Evolutionary conservation across 2,797 vertebrate species (phyloP).

Genomic region (Rousettus madagascariensis): DNA sequence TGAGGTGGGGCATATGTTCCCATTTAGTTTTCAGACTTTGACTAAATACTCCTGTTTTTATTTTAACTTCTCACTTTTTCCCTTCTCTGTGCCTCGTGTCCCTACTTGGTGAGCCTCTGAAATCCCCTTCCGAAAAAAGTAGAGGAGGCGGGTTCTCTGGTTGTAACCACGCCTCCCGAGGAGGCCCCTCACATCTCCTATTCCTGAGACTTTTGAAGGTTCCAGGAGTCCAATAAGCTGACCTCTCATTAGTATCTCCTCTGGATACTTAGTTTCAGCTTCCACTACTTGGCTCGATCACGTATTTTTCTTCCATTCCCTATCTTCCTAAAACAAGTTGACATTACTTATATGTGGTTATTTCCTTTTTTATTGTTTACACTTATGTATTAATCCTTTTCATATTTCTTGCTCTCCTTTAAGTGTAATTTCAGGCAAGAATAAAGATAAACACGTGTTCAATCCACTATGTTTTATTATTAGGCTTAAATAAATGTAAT

Average conservation of each 20-base stretch:
- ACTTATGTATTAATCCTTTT: not conserved
- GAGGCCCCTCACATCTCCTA: not conserved
- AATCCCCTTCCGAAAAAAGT: not conserved
- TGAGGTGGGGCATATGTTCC: rapidly evolving
- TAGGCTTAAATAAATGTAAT: slow-evolving; percentile 49
- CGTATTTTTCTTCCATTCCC: not conserved
- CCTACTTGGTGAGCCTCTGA: not conserved
- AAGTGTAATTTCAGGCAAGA: slow-evolving; percentile 18
- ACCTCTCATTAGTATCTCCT: not conserved
- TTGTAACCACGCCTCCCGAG: rapidly evolving
- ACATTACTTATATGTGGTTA: not conserved
- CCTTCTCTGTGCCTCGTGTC: not conserved
- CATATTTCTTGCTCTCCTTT: slow-evolving; percentile 3
- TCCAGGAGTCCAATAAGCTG: not conserved
- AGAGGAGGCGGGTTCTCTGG: not conserved
- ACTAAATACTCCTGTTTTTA: not conserved
- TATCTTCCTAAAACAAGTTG: not conserved
- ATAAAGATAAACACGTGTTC: slow-evolving; percentile 46
- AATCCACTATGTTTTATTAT: not conserved
- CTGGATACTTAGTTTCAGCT: not conserved
- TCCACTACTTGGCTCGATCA: not conserved
- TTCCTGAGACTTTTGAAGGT: not conserved
- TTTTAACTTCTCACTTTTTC: not conserved
- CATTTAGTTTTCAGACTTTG: not conserved
- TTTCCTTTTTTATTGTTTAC: not conserved